These are phyloP conservation scores for Tapera naevia DNA, from an alignment of 2,797 vertebrate species.

Conservation along the genomic window DNA sequence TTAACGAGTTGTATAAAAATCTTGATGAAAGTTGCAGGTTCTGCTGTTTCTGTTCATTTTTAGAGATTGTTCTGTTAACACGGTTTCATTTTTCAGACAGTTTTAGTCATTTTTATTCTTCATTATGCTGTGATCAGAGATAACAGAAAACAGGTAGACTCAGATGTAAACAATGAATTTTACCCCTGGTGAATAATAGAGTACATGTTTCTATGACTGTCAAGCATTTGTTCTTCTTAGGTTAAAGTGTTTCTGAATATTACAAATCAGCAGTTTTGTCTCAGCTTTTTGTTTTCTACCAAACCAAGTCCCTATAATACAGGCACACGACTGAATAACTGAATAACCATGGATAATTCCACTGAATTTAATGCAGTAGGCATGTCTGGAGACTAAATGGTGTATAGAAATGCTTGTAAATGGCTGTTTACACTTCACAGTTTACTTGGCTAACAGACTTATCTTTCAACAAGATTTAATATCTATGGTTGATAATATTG, in stretches of 20 bases:
- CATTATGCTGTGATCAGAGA: not conserved
- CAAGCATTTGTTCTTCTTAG: not conserved
- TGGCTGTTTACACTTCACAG: not conserved
- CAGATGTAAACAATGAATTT: not conserved
- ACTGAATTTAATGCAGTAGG: not conserved
- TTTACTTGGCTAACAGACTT: not conserved
- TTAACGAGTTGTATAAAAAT: not conserved
- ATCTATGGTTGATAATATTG: not conserved
- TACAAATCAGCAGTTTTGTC: not conserved
- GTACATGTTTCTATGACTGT: not conserved
- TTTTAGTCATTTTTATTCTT: not conserved
- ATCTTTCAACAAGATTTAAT: slow-evolving; percentile 49
- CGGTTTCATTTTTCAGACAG: not conserved
- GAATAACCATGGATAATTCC: not conserved
- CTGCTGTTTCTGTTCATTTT: not conserved
- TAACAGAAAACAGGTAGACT: not conserved
- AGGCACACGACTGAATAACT: not conserved
- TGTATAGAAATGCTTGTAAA: not conserved
- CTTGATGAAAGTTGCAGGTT: not conserved
- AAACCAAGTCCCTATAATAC: not conserved
- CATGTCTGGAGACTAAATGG: not conserved
- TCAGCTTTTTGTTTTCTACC: not conserved
- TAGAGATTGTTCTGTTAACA: not conserved
- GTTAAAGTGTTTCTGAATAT: not conserved
- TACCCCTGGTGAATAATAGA: not conserved